These are phyloP conservation scores for Pseudopleuronectes americanus DNA, from an alignment of 2,797 vertebrate species.

Conservation along the genomic window DNA sequence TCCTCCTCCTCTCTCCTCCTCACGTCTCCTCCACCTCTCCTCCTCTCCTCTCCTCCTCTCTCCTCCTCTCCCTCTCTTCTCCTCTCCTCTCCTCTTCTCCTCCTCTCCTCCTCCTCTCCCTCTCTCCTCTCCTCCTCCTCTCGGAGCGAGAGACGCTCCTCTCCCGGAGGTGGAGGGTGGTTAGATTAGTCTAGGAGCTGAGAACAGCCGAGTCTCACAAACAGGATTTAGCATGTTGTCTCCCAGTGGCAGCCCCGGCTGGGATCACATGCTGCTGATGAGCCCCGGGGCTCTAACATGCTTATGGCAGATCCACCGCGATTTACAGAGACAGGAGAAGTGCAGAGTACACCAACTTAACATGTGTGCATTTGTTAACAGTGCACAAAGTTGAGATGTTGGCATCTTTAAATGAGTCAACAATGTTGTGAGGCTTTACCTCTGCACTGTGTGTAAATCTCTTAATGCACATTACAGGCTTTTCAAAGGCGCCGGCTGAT, in stretches of 20 bases:
- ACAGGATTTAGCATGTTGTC: constrained; percentile 83
- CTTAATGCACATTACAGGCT: constrained; percentile 80
- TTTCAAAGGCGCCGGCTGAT: constrained; percentile 79
- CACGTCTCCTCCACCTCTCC: too few species aligned
- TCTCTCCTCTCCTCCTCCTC: too few species aligned
- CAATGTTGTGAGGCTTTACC: constrained; percentile 77
- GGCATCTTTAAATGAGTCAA: constrained; percentile 82
- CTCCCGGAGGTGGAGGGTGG: constrained; percentile 60
- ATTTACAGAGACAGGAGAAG: constrained; percentile 76
- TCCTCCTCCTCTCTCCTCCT: too few species aligned
- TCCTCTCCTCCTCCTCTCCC: too few species aligned
- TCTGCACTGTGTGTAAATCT: constrained; percentile 74
- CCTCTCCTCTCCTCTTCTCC: too few species aligned
- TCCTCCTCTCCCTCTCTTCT: too few species aligned
- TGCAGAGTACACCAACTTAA: constrained; percentile 78
- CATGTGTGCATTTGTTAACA: constrained; percentile 76
- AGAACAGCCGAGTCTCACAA: constrained; percentile 77
- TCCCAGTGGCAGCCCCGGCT: constrained; percentile 69
- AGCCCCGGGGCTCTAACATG: constrained; percentile 74
- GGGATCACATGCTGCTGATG: constrained; percentile 75
- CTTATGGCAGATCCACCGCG: constrained; percentile 77
- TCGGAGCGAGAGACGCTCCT: constrained; percentile 33
- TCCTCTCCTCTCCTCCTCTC: too few species aligned
- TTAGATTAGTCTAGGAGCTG: constrained; percentile 75
- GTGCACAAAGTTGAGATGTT: constrained; percentile 78